Evolutionary conservation across 92 coral and sea anemone species (phyloP), one percentile per base, ranked within the genome.

Genomic region (Zoanthus sansibaricus): DNA sequence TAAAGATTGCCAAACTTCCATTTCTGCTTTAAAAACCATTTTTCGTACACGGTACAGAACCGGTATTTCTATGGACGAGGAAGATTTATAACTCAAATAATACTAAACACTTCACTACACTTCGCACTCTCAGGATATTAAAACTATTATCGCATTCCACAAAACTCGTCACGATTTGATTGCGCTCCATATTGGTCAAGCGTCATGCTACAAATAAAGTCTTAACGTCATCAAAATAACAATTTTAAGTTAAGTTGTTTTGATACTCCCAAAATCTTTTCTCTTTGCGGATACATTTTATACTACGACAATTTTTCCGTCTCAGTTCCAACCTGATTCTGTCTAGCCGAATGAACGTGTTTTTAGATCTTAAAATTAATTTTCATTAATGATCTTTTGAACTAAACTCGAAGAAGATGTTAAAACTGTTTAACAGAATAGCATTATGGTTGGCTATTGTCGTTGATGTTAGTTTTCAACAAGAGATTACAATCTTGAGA

Each of bases 401-500:
- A 10, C 46, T 1, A 25, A 69, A 69, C 17, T 30, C 45, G 31
- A 32, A 32, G 46, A 11, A 69, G 15, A 69, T 69, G 74, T 69
- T 31, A 8, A 10, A 69, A 30, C 31, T 69, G 16, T 31, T 9
- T 12, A 9, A 31, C 74, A 69, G 6, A 6, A 69, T 69, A 69
- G 15, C 74, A 12, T 9, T 33, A 17, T 45, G 56, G 25, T 31
- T 66, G 9, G 62, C 14, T 4, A 21, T 44, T 46, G 75, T 45
- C 61, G 73, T 80, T n/a, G 32, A 51, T 3, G 18, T 46, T 46
- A 80, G 46, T 5, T 9, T n/a, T 6, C 85, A 80, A 30, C 75
- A 80, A 25, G 85, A 80, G 15, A 62, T 59, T 20, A 80, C 46
- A 1, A 31, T 80, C 61, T 64, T 46, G 1, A 67, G 85, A 80